Evolutionary conservation across 2,888 invertebrate genomes (phyloP), one percentile per base, ranked within the genome.

Genomic region (Leucophora obtusa): DNA sequence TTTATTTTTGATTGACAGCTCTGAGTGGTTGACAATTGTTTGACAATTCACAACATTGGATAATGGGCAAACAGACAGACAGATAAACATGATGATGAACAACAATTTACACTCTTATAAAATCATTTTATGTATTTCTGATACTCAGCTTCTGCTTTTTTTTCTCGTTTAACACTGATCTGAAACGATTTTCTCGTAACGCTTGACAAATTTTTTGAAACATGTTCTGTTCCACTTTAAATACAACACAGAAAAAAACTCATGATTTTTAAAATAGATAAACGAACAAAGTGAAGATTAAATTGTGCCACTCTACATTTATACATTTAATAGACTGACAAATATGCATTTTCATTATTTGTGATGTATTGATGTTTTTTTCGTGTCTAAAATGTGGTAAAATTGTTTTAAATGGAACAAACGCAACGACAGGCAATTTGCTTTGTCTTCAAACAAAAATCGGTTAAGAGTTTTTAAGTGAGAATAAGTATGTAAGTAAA

Each of bases 11-110:
- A 89, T 89, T 89, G 89, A 89, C 89, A 89, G 89, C 85, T 86
- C 85, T 83, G 88, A 89, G 89, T 89, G 89, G 86, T 85, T 87
- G 88, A 89, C 89, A 88, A 87, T 89, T 88, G 89, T 87, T 87
- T 88, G 89, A 87, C 87, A 87, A 89, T 84, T 87, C 85, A 85
- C 82, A 86, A 77, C 77, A 81, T 77, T 70, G 59, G 81, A 70
- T 81, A 81, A 77, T 81, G 77, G 81, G 81, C 66, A 74, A 77
- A 65, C 51, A 74, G 58, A 62, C 68, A 63, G 11, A 68, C 35
- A n/a, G n/a, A 68, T 14, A 51, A 2, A 69, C 51, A 69, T 24
- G 54, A 76, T 58, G 62, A 70, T 58, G 28, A 76, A 58, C 58
- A 70, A 33, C 65, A 66, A 65, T 77, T 77, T 77, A 59, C 69